Conservation (phyloP, 2,888 invertebrate genomes). For the Melanotus villosus region DNA sequence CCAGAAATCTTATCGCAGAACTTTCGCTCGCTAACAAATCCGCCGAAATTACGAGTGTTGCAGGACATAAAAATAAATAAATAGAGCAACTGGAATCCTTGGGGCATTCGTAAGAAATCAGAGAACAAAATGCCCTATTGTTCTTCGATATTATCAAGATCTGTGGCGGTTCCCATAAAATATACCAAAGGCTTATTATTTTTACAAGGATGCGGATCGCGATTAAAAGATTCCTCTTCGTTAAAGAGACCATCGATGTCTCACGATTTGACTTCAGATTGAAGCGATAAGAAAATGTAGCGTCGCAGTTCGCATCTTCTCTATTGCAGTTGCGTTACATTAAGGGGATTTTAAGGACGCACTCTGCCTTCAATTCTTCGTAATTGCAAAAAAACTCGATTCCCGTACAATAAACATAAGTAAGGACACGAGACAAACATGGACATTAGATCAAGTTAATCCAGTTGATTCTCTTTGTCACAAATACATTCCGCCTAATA, state of each 20-base stretch:
- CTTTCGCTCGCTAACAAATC: slow-evolving; percentile 60
- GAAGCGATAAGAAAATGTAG: slow-evolving; percentile 60
- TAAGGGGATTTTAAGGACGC: slow-evolving; percentile 36
- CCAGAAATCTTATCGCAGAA: slow-evolving; percentile 59
- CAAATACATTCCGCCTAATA: slow-evolving; percentile 32
- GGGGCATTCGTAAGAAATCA: slow-evolving; percentile 53
- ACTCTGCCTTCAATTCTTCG: slow-evolving; percentile 4
- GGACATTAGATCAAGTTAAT: slow-evolving; percentile 34
- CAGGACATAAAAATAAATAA: slow-evolving; percentile 53
- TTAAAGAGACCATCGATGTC: slow-evolving; percentile 64
- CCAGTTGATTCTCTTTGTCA: slow-evolving; percentile 29
- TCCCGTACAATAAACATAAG: slow-evolving; percentile 9
- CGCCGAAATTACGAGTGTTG: slow-evolving; percentile 58
- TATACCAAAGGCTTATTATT: slow-evolving; percentile 61
- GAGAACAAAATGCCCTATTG: slow-evolving; percentile 61
- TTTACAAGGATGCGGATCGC: slow-evolving; percentile 59
- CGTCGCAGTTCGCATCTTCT: slow-evolving; percentile 61
- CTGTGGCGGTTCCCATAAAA: slow-evolving; percentile 59
- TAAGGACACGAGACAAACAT: slow-evolving; percentile 33
- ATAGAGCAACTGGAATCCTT: slow-evolving; percentile 53
- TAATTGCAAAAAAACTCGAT: slow-evolving; percentile 6
- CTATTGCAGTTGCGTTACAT: slow-evolving; percentile 45
- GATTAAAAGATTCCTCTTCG: slow-evolving; percentile 64
- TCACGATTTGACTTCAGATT: slow-evolving; percentile 63
- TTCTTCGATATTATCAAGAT: slow-evolving; percentile 59